These are phyloP conservation scores for Monopterus albus DNA, from an alignment of 2,113 vertebrate species.

Conservation along the genomic window DNA sequence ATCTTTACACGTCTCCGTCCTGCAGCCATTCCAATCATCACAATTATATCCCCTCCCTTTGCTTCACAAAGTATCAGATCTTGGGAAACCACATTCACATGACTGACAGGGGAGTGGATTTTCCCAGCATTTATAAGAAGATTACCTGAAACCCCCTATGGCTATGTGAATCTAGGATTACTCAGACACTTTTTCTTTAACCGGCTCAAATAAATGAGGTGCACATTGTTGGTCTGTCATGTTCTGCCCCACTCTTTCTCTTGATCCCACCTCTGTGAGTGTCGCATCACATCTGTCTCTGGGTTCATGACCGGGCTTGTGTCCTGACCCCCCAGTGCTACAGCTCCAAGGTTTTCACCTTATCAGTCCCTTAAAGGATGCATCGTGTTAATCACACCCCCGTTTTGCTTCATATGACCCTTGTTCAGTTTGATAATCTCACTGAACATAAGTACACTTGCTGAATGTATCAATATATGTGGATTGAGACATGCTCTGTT, in stretches of 20 bases:
- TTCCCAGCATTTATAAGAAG: conserved; percentile 31
- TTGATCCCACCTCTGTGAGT: conserved; percentile 16
- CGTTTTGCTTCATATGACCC: conserved; percentile 37
- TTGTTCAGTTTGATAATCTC: conserved; percentile 44
- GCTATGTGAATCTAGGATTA: conserved; percentile 61
- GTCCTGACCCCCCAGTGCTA: conserved; percentile 9
- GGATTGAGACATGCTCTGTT: conserved; percentile 10
- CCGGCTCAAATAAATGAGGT: conserved; percentile 29
- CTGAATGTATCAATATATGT: neutral
- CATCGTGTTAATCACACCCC: conserved; percentile 17
- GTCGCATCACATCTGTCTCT: conserved; percentile 45
- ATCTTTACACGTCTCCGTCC: conserved; percentile 39
- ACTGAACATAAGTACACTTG: neutral
- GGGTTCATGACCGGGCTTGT: neutral
- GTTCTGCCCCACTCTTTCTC: conserved; percentile 26
- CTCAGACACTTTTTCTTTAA: conserved; percentile 41
- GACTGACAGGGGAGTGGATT: conserved; percentile 42
- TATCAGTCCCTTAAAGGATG: conserved; percentile 16
- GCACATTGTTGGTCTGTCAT: conserved; percentile 33
- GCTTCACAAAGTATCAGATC: conserved; percentile 35
- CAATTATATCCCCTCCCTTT: conserved; percentile 25
- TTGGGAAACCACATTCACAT: conserved; percentile 20
- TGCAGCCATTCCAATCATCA: conserved; percentile 15
- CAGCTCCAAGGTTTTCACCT: conserved; percentile 13
- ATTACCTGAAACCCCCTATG: conserved; percentile 63